Conservation (phyloP, 2,888 invertebrate genomes). For the Rhingia rostrata region DNA sequence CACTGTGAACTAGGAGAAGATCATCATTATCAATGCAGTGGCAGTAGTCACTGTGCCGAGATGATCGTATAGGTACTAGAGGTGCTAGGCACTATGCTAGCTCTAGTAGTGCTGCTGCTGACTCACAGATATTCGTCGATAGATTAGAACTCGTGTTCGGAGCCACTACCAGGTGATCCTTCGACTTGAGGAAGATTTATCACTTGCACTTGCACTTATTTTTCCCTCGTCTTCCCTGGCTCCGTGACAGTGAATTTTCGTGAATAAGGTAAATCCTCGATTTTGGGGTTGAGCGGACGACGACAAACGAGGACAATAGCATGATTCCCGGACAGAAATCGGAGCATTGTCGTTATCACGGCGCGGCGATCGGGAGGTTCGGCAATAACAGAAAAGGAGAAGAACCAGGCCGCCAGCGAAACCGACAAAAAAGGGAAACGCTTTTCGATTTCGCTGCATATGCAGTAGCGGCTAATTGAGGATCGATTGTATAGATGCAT, state of each 20-base stretch:
- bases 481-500: constrained; percentile 45
- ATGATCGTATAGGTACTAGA: neutral
- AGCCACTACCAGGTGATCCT: constrained; percentile 62
- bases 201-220: constrained; percentile 57
- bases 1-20: constrained; percentile 38
- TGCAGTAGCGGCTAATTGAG: constrained; percentile 45
- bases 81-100: constrained; percentile 15
- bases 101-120: constrained; percentile 12
- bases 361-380: constrained; percentile 18
- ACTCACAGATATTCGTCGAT: constrained; percentile 50
- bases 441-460: constrained; percentile 59
- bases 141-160: constrained; percentile 64
- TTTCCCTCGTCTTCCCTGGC: constrained; percentile 3
- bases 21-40: constrained; percentile 45
- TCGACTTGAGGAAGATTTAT: constrained; percentile 61
- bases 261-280: constrained; percentile 52
- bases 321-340: constrained; percentile 50
- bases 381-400: constrained; percentile 41
- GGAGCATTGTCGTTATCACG: constrained; percentile 65
- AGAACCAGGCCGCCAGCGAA: neutral
- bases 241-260: constrained; percentile 54
- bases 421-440: constrained; percentile 56
- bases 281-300: constrained; percentile 2
- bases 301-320: constrained; percentile 32
- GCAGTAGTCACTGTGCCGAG: constrained; percentile 10